Conservation (phyloP, 2,113 vertebrate species). For the Dicentrarchus labrax region DNA sequence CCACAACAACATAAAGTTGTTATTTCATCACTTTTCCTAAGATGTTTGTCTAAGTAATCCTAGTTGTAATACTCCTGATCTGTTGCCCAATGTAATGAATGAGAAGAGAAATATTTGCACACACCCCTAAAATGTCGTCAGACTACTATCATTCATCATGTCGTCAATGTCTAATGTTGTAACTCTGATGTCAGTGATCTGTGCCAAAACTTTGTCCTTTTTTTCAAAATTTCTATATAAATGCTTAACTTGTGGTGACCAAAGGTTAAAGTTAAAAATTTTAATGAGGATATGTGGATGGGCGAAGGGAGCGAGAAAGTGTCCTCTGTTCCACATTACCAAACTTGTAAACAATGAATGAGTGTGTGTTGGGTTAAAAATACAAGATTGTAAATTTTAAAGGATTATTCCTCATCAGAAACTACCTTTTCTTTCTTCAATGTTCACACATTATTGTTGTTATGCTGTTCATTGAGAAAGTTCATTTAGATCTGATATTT, state of each 20-base stretch:
- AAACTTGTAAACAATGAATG: background rate
- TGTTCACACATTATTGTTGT: background rate
- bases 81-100: slow-evolving; percentile 23
- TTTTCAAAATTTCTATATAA: too few species aligned
- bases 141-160: background rate
- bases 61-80: background rate
- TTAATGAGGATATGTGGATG: background rate
- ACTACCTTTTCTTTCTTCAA: background rate
- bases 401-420: background rate
- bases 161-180: background rate
- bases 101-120: background rate
- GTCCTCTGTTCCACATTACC: too few species aligned
- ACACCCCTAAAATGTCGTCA: slow-evolving; percentile 28
- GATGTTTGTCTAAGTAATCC: background rate
- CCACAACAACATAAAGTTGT: too few species aligned
- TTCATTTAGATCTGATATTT: background rate
- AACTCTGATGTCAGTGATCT: background rate
- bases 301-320: too few species aligned
- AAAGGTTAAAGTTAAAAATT: background rate
- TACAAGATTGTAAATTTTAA: background rate
- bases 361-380: background rate
- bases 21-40: too few species aligned
- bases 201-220: background rate
- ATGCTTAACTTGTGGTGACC: background rate
- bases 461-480: background rate